A percentile compares a stretch with the other conserved stretches of the same genome.
Conservation (phyloP, 1,140 invertebrate species). For the Caenorhabditis inopinata region DNA sequence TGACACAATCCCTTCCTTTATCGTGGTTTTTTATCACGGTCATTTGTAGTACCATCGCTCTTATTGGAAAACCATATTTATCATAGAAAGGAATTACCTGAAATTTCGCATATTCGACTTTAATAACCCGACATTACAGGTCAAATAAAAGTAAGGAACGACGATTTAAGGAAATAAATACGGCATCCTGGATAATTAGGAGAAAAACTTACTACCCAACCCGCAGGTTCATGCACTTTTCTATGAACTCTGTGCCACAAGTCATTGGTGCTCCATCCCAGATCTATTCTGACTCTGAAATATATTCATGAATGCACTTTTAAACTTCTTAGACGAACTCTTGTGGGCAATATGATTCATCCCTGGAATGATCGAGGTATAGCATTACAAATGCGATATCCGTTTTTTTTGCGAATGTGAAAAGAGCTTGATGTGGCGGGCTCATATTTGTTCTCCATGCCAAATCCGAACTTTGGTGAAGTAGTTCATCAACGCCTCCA, state of each 20-base stretch:
- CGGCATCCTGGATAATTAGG: too few relatives aligned
- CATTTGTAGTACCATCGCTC: background rate
- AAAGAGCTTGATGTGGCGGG: background rate
- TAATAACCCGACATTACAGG: too few relatives aligned
- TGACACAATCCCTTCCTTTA: slow-evolving; percentile 2
- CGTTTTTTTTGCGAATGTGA: background rate
- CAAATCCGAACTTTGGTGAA: background rate
- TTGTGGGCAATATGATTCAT: slow-evolving; percentile 20
- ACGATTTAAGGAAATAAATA: too few relatives aligned
- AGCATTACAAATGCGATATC: background rate
- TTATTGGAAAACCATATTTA: background rate
- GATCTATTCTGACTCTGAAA: background rate
- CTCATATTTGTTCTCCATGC: slow-evolving; percentile 24
- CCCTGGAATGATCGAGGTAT: background rate
- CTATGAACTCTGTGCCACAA: background rate
- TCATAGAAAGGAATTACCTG: background rate
- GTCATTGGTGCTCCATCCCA: background rate
- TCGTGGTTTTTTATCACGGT: slow-evolving; percentile 8
- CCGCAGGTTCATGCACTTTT: background rate
- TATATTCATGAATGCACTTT: background rate
- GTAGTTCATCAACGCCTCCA: background rate
- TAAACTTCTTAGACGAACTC: background rate
- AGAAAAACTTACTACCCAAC: background rate
- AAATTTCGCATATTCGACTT: too few relatives aligned
- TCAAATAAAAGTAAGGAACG: too few relatives aligned